Conservation (phyloP, 2,888 invertebrate species). For the Torymus auratus region DNA sequence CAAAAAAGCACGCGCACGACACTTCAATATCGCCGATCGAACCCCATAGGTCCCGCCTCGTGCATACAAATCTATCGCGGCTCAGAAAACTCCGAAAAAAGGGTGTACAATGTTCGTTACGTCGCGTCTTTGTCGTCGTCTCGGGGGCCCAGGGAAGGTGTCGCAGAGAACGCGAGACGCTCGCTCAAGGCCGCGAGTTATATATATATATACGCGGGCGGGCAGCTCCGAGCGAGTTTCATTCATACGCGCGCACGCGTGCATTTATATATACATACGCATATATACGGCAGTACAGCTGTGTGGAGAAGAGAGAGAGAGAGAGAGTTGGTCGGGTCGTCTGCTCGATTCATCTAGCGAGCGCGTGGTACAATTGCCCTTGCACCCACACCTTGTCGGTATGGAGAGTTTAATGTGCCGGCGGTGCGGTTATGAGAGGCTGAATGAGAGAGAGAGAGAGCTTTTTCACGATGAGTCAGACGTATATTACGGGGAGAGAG, state of each 20-base stretch:
- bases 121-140: background rate
- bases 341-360: slow-evolving; percentile 18
- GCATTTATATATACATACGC: too few relatives aligned
- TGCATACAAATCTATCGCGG: too few relatives aligned
- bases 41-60: too few relatives aligned
- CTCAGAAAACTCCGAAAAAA: slow-evolving; percentile 3
- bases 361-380: slow-evolving; percentile 20
- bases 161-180: too few relatives aligned
- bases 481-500: too few relatives aligned
- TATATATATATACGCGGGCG: background rate
- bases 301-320: background rate
- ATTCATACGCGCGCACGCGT: slow-evolving; percentile 1
- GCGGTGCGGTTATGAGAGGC: too few relatives aligned
- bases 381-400: slow-evolving; percentile 19
- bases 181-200: too few relatives aligned
- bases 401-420: too few relatives aligned
- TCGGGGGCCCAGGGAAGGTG: too few relatives aligned
- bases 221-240: background rate
- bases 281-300: too few relatives aligned
- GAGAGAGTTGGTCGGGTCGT: background rate
- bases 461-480: too few relatives aligned
- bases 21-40: slow-evolving; percentile 19
- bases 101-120: background rate
- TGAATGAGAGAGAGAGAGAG: too few relatives aligned
- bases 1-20: slow-evolving; percentile 5